Evolutionary conservation across 1,140 invertebrate genomes (phyloP).

Genomic region (Zeugodacus cucurbitae): DNA sequence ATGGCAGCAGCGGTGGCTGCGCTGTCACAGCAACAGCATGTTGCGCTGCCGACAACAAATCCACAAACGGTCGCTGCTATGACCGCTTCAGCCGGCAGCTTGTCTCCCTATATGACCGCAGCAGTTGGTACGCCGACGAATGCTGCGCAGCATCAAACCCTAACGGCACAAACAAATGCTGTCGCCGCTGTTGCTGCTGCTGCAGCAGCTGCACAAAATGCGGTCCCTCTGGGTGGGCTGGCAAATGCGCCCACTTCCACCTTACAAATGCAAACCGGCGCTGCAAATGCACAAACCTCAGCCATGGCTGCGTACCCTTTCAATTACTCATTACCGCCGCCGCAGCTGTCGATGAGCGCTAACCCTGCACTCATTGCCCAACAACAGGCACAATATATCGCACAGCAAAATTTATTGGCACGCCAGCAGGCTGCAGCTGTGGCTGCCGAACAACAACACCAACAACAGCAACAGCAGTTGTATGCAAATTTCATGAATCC

Average conservation of each 20-base stretch:
- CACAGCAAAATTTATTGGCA: conserved; percentile 62
- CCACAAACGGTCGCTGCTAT: conserved; percentile 48
- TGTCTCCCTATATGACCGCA: conserved; percentile 37
- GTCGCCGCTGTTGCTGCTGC: conserved; percentile 44
- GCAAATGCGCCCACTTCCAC: not conserved
- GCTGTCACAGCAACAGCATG: conserved; percentile 42
- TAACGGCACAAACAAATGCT: conserved; percentile 44
- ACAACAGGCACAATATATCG: conserved; percentile 64
- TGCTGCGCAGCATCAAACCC: conserved; percentile 39
- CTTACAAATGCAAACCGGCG: conserved; percentile 35
- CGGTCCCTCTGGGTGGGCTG: not conserved
- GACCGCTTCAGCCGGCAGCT: conserved; percentile 41
- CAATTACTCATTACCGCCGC: conserved; percentile 51
- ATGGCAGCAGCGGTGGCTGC: conserved; percentile 43
- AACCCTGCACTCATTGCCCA: conserved; percentile 60
- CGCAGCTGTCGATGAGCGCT: conserved; percentile 45
- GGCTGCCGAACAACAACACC: conserved; percentile 57
- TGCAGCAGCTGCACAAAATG: conserved; percentile 45
- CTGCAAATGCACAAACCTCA: conserved; percentile 40
- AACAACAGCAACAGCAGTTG: conserved; percentile 56
- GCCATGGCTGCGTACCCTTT: conserved; percentile 50
- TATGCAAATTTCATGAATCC: conserved; percentile 57
- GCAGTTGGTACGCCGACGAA: not conserved
- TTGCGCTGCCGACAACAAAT: conserved; percentile 49
- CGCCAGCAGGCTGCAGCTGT: conserved; percentile 60